These are phyloP conservation scores for Hestina assimilis DNA, from an alignment of 1,140 invertebrate species.

Conservation along the genomic window DNA sequence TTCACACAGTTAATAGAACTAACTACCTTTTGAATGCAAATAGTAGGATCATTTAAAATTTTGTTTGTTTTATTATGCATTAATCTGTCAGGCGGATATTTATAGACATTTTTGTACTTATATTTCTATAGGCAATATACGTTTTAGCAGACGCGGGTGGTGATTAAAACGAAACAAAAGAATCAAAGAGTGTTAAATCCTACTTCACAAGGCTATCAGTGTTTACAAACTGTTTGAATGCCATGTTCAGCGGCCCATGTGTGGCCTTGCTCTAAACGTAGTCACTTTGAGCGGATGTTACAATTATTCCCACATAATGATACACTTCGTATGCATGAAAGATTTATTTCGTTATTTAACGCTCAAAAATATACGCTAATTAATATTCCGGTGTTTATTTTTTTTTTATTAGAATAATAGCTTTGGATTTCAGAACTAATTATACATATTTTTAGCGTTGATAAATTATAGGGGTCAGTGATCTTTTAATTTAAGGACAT, in stretches of 20 bases:
- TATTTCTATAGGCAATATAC: neutral
- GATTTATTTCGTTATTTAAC: neutral
- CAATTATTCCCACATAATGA: conserved; percentile 3
- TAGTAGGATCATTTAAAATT: neutral
- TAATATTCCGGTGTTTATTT: too few relatives aligned
- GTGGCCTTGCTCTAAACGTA: conserved; percentile 30
- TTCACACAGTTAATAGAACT: neutral
- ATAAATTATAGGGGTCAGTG: too few relatives aligned
- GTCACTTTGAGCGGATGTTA: conserved; percentile 16
- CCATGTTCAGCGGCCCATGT: conserved; percentile 44
- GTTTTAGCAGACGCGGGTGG: conserved; percentile 7
- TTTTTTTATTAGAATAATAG: too few relatives aligned
- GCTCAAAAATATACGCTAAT: neutral
- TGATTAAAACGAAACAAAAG: conserved; percentile 48
- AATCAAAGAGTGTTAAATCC: conserved; percentile 39
- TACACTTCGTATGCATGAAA: neutral
- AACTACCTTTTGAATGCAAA: neutral
- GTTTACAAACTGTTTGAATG: conserved; percentile 42
- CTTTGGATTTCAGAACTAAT: too few relatives aligned
- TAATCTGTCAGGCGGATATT: neutral
- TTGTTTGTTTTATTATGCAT: neutral
- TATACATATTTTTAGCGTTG: too few relatives aligned
- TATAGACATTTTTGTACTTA: neutral
- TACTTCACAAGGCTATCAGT: conserved; percentile 31
- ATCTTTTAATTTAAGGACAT: too few relatives aligned